Evolutionary conservation across 2,797 vertebrate species (phyloP).

Genomic region (Pygocentrus nattereri): DNA sequence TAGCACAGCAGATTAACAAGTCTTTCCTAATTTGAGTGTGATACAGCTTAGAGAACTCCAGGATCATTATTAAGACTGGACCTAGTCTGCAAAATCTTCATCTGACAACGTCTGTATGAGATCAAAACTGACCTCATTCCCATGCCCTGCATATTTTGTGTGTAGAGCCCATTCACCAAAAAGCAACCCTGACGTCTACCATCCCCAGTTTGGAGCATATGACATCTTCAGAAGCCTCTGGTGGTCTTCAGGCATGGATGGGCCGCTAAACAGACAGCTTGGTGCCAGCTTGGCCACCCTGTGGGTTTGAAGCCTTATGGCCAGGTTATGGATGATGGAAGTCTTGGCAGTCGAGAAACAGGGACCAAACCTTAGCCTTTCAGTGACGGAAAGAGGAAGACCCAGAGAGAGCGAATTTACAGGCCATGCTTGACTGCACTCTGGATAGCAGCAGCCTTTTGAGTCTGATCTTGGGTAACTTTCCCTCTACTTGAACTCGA

Average conservation of each 20-base stretch:
- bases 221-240: constrained; percentile 45
- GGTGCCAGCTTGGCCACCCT: constrained; percentile 30
- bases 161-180: background rate
- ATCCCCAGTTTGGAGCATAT: constrained; percentile 34
- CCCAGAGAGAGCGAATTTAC: constrained; percentile 36
- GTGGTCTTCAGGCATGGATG: constrained; percentile 46
- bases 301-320: constrained; percentile 27
- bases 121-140: constrained; percentile 24
- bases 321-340: constrained; percentile 34
- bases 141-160: constrained; percentile 13
- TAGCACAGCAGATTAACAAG: background rate
- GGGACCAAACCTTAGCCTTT: constrained; percentile 39
- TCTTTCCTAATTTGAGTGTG: background rate
- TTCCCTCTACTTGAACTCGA: background rate
- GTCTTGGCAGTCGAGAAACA: constrained; percentile 41
- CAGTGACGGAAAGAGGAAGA: constrained; percentile 30
- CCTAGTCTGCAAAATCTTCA: background rate
- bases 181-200: constrained; percentile 18
- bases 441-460: constrained; percentile 1
- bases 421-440: constrained; percentile 28
- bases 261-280: constrained; percentile 55
- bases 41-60: background rate
- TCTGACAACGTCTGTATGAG: constrained; percentile 47
- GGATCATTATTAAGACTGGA: background rate
- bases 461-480: constrained; percentile 5